Base-by-base conservation (phyloP, 1,140 invertebrate genomes). In the Calliopsis andreniformis region DNA sequence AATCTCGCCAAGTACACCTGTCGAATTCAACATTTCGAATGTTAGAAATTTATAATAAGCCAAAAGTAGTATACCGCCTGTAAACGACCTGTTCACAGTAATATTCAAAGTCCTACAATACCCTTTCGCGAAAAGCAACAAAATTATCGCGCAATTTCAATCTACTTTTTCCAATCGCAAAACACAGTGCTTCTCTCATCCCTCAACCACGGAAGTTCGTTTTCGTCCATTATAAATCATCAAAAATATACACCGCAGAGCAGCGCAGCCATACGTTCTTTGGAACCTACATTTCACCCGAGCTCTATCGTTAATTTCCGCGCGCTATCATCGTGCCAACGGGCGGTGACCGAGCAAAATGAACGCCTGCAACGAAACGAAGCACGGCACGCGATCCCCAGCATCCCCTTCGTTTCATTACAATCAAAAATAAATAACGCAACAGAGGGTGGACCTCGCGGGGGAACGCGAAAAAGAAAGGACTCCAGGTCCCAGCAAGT, bases 381-480 rank as follows among this genome's bases (percentile, higher is more conserved):
- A 20, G 18, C 18, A 8, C 2, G 30, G 14, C 53, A 59, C 67
- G 67, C 67, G 42, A 59, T 35, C 28, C 12, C 28, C 10, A 18
- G 18, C 25, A 8, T 30, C 35, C 25, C 2, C 10, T 2, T 32
- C 39, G 28, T 70, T 70, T 47, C 66, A 20, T 28, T 25, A 23
- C 23, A 56, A 39, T 68, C 16, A 39, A 25, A 68, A 68, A 56
- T 59, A 69, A 59, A 59, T 69, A 43, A 69, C 67, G 58, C 28
- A 18, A 20, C 3, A 25, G 51, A 18, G 51, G 25, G 14, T 20
- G 12, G 49, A 25, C 35, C 35, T 10, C 35, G 35, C 10, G 35
- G 20, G 20, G 2, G 20, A 20, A 16, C 32, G 25, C 3, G 20
- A 42, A 12, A 30, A 47, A 10, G 43, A 45, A 30, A 47, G 4